Base-by-base conservation (phyloP, 2,113 vertebrate genomes). In the Athene noctua region DNA sequence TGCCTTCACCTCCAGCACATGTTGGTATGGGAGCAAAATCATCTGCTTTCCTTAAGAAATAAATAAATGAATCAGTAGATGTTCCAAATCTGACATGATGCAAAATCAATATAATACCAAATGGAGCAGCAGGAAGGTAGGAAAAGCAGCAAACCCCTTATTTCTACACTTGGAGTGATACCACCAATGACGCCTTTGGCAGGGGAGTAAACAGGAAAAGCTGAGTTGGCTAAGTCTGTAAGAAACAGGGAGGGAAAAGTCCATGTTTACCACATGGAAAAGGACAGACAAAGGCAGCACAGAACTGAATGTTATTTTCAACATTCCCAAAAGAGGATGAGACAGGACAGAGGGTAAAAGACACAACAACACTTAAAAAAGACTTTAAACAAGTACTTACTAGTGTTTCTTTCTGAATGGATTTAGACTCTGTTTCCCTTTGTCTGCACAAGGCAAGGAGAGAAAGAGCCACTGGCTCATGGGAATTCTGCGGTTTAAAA, bases 261-360 rank as follows among this genome's bases (percentile, higher is more conserved):
- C 96, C 92, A 85, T 95, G 93, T 96, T 98, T 97, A 97, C 92
- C 57, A 88, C 94, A 93, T 92, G 95, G 96, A 92, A 97, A 97
- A 97, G 90, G 80, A 97, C 91, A 97, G 83, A 96, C 95, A 98
- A 87, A 96, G 94, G 67, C 89, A 96, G 92, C 92, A 96, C 77
- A 97, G 95, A 97, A 85, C 77, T 90, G 62, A 90, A 86, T 92
- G 92, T 95, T 98, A 97, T 98, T 97, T 98, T 96, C 97, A 97
- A 94, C 88, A 63, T 86, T 97, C 88, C 94, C 96, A 95, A 97
- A 97, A 97, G 85, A 71, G 89, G 89, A 96, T 92, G 91, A 97
- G 93, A 95, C 96, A 98, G 97, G 83, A 96, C 71, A 83, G 55
- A 75, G 88, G 55, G 40, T 90, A 96, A 97, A 97, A 96, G 80